These are phyloP conservation scores for Azorinus chamasolen DNA, from an alignment of 2,888 invertebrate genomes.

Conservation along the genomic window DNA sequence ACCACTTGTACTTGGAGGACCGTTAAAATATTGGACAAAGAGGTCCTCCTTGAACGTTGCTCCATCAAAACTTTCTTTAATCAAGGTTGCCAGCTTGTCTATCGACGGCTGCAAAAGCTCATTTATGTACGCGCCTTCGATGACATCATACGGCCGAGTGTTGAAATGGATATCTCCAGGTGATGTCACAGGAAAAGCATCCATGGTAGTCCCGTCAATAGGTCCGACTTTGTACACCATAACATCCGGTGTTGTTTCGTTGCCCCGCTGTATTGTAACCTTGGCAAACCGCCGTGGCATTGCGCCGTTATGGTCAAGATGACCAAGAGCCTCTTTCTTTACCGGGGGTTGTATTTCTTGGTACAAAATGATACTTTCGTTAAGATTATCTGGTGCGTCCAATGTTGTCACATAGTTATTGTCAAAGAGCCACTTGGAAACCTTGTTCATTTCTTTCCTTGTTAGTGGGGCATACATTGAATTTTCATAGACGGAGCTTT, in stretches of 20 bases:
- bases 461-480: conserved; percentile 64
- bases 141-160: conserved; percentile 64
- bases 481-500: conserved; percentile 41
- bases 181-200: conserved; percentile 21
- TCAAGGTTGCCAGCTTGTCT: conserved; percentile 43
- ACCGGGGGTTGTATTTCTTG: conserved; percentile 62
- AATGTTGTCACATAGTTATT: conserved; percentile 37
- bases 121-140: conserved; percentile 57
- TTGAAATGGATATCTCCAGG: conserved; percentile 67
- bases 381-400: conserved; percentile 39
- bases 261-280: conserved; percentile 65
- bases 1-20: conserved; percentile 54
- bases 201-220: conserved; percentile 38
- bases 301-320: conserved; percentile 56
- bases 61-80: conserved; percentile 69
- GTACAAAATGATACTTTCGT: conserved; percentile 62
- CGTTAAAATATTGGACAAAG: conserved; percentile 50
- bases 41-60: conserved; percentile 60
- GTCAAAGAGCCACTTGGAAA: conserved; percentile 39
- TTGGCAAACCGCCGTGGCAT: conserved; percentile 68
- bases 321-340: conserved; percentile 59
- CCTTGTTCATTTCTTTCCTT: conserved; percentile 57
- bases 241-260: conserved; percentile 48
- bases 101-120: conserved; percentile 51
- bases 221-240: conserved; percentile 75